These are phyloP conservation scores for Ommatoiulus sabulosus DNA, from an alignment of 2,888 invertebrate species.

Conservation along the genomic window DNA sequence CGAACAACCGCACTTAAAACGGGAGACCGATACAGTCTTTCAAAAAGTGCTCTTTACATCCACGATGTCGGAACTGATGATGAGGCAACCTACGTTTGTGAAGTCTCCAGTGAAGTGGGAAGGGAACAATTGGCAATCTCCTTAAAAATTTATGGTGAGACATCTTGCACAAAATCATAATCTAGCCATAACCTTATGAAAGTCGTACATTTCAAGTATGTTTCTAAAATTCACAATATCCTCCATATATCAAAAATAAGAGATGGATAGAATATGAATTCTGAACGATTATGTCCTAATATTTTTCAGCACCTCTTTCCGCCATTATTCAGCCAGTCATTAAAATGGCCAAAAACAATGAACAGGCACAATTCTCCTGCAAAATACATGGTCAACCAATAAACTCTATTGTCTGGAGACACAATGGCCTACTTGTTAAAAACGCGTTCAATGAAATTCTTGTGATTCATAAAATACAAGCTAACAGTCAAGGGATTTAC, in stretches of 20 bases:
- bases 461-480: conserved; percentile 63
- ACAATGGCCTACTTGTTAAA: conserved; percentile 84
- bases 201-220: too few species aligned
- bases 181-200: conserved; percentile 60
- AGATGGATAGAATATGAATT: neutral
- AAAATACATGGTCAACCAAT: conserved; percentile 76
- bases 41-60: conserved; percentile 17
- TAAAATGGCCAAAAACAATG: conserved; percentile 64
- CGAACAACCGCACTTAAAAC: neutral
- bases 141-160: conserved; percentile 36
- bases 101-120: conserved; percentile 49
- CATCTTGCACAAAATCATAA: neutral
- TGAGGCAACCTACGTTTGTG: conserved; percentile 46
- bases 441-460: conserved; percentile 60
- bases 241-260: too few species aligned
- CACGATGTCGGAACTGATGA: neutral
- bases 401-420: conserved; percentile 90
- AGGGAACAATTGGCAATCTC: conserved; percentile 47
- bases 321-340: conserved; percentile 55
- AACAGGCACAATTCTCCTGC: conserved; percentile 65
- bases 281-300: neutral
- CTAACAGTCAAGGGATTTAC: conserved; percentile 67
- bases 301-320: conserved; percentile 55
- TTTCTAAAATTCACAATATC: conserved; percentile 66
- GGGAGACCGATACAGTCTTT: neutral